Conservation (phyloP, 2,113 vertebrate species). For the Ceratotherium simum region DNA sequence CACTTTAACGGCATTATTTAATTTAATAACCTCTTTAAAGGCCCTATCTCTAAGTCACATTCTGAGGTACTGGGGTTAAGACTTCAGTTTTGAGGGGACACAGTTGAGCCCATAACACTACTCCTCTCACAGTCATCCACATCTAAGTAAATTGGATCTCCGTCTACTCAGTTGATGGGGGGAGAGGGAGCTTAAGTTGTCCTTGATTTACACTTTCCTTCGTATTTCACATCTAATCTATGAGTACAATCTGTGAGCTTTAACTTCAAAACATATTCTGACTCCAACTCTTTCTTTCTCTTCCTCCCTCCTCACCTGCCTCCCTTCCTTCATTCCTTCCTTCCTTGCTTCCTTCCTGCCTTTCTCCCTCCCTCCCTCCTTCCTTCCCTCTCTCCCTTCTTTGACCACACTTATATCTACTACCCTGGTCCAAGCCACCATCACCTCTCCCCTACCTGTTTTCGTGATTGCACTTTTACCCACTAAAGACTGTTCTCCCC, state of each 20-base stretch:
- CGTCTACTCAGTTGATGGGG: accelerated
- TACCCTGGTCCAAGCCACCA: background rate
- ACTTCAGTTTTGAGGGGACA: background rate
- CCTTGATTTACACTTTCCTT: too few relatives aligned
- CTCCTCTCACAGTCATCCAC: background rate
- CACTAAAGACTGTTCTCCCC: background rate
- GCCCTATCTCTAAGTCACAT: too few relatives aligned
- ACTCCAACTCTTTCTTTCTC: background rate
- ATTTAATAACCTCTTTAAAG: background rate
- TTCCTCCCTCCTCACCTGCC: too few relatives aligned
- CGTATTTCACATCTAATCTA: background rate
- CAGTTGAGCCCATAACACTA: background rate
- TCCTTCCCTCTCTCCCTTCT: too few relatives aligned
- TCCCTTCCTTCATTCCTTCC: too few relatives aligned
- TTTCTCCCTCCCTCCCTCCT: too few relatives aligned
- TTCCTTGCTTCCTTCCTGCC: too few relatives aligned
- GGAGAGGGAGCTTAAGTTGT: background rate
- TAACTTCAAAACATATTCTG: background rate
- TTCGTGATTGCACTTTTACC: background rate
- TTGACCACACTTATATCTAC: background rate
- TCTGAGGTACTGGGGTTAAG: background rate
- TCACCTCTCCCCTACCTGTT: accelerated
- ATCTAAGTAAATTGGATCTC: accelerated
- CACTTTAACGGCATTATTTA: background rate
- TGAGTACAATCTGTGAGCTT: background rate